phyloP scores from a whole-genome alignment of 2,888 invertebrate species.

The Lepidonotus clava region DNA sequence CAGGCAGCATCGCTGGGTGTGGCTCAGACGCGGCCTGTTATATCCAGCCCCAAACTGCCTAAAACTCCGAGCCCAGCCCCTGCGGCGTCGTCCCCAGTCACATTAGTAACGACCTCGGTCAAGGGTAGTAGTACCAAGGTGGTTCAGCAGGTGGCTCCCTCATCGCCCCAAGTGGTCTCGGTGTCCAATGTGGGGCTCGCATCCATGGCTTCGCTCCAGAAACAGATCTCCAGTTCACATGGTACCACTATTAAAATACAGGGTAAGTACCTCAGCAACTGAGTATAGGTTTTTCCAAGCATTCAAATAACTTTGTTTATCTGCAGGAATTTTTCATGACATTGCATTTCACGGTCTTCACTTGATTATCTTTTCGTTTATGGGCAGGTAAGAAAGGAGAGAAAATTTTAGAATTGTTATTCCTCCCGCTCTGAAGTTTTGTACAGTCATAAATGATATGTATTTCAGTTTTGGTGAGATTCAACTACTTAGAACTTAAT shows the following conservation, averaged over 20 bases:
- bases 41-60: slow-evolving; percentile 25
- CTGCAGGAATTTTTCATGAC: no score
- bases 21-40: not conserved
- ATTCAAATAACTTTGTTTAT: no score
- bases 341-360: no score
- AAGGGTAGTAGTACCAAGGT: slow-evolving; percentile 43
- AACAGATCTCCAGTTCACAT: slow-evolving; percentile 20
- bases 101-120: not conserved
- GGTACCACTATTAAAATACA: slow-evolving; percentile 56
- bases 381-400: no score
- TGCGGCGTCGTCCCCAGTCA: not conserved
- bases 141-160: slow-evolving; percentile 29
- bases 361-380: no score
- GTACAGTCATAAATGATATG: no score
- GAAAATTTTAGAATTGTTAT: no score
- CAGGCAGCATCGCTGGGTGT: slow-evolving; percentile 32
- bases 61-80: not conserved
- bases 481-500: no score
- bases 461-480: no score
- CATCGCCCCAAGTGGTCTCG: slow-evolving; percentile 28
- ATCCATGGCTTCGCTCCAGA: slow-evolving; percentile 12
- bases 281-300: no score
- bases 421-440: no score
- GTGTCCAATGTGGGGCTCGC: slow-evolving; percentile 28
- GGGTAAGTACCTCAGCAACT: slow-evolving; percentile 1